phyloP scores from a whole-genome alignment of 2,797 vertebrate genomes.

The Rachycentron canadum region DNA sequence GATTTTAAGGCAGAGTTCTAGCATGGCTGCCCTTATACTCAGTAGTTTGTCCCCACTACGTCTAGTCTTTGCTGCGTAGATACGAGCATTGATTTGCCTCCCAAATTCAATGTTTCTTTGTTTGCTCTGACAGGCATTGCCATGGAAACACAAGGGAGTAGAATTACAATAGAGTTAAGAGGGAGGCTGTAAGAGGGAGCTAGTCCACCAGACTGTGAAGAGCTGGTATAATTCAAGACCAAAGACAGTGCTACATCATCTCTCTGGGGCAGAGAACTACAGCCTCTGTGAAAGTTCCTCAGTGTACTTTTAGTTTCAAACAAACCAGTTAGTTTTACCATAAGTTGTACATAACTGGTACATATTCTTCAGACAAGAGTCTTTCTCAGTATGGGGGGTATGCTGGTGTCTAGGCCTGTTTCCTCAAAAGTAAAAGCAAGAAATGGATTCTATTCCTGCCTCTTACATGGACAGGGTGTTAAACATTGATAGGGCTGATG shows the following conservation, averaged over 20 bases:
- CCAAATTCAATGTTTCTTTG: conserved; percentile 66
- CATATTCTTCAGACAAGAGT: conserved; percentile 31
- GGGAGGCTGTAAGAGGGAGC: conserved; percentile 36
- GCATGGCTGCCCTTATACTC: not conserved
- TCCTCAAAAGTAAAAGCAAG: conserved; percentile 48
- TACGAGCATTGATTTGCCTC: conserved; percentile 60
- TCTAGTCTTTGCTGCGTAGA: conserved; percentile 36
- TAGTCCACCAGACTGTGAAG: conserved; percentile 61
- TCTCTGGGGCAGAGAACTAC: conserved; percentile 24
- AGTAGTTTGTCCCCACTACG: conserved; percentile 1
- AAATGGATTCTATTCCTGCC: conserved; percentile 64
- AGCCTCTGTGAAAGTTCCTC: conserved; percentile 22
- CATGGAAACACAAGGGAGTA: conserved; percentile 71
- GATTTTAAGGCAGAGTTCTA: conserved; percentile 16
- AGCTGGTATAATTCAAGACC: conserved; percentile 56
- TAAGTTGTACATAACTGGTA: conserved; percentile 35
- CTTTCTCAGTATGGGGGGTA: conserved; percentile 34
- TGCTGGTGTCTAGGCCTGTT: conserved; percentile 44
- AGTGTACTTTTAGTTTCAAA: conserved; percentile 27
- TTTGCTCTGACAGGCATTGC: conserved; percentile 69
- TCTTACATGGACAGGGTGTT: conserved; percentile 69
- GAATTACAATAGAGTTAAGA: conserved; percentile 64
- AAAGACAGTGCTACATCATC: conserved; percentile 38
- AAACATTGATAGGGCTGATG: conserved; percentile 73
- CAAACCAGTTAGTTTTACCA: conserved; percentile 33